Conservation (phyloP, 2,888 invertebrate species). For the Ophion obscuratus region DNA sequence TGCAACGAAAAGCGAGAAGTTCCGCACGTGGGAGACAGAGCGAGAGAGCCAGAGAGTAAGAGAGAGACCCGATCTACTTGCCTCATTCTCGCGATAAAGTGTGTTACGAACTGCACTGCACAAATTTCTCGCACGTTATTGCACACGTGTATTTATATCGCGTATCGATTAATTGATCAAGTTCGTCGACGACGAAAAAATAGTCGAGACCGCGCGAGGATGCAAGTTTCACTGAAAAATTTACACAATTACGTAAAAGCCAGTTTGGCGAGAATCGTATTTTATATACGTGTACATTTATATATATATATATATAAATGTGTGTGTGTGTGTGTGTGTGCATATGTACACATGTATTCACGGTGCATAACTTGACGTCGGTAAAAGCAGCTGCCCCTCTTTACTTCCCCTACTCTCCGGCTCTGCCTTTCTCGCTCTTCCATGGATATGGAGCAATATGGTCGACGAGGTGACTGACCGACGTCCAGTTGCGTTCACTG, state of each 20-base stretch:
- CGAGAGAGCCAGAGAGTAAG: not conserved
- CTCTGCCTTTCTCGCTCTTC: conserved; percentile 72
- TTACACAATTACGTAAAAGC: conserved; percentile 72
- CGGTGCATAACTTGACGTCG: conserved; percentile 54
- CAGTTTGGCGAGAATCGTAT: conserved; percentile 38
- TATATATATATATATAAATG: conserved; percentile 21
- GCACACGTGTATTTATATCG: not conserved
- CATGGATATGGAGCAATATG: conserved; percentile 83
- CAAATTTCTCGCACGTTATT: not conserved
- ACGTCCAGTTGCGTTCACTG: conserved; percentile 84
- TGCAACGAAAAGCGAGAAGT: conserved; percentile 49
- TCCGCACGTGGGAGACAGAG: conserved; percentile 12
- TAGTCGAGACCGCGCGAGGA: not conserved
- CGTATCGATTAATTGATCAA: conserved; percentile 11
- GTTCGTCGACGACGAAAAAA: not conserved
- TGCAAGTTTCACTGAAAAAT: conserved; percentile 66
- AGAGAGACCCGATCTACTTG: conserved; percentile 30
- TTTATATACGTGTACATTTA: conserved; percentile 14
- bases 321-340: conserved; percentile 21
- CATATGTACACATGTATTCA: conserved; percentile 21
- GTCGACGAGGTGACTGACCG: conserved; percentile 83
- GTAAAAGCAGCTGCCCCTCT: conserved; percentile 55
- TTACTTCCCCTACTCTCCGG: conserved; percentile 49
- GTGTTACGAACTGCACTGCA: not conserved
- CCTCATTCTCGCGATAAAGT: conserved; percentile 17